Percentiles rank a stretch among this genome's conserved stretches.
phyloP scores from a whole-genome alignment of 2,113 vertebrate genomes.

The Brevimyrus niger region DNA sequence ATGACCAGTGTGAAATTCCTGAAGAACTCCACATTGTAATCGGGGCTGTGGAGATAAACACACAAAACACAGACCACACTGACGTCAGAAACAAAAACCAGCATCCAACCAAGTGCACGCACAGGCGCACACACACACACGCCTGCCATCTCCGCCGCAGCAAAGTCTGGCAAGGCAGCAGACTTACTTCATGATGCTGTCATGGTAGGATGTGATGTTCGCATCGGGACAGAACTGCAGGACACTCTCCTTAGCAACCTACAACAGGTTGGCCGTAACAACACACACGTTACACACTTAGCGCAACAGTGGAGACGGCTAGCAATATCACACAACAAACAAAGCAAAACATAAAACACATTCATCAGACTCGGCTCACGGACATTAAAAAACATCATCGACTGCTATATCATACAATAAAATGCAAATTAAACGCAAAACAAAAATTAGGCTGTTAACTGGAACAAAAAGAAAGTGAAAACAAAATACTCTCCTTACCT shows the following conservation, averaged over 20 bases:
- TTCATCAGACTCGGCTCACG: neutral
- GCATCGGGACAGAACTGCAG: slow-evolving; percentile 88
- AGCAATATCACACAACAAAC: neutral
- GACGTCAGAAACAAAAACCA: neutral
- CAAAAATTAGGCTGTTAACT: neutral
- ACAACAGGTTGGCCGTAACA: slow-evolving; percentile 27
- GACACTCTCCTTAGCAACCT: slow-evolving; percentile 98
- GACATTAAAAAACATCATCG: neutral
- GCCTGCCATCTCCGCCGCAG: neutral
- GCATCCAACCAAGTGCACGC: neutral
- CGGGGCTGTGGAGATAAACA: slow-evolving; percentile 65
- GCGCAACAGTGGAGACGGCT: neutral
- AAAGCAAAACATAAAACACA: neutral
- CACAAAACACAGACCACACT: neutral
- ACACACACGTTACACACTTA: neutral
- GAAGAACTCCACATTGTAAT: slow-evolving; percentile 97
- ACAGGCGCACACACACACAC: neutral
- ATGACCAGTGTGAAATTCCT: slow-evolving; percentile 90
- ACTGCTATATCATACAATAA: neutral
- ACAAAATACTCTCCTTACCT: slow-evolving; percentile 57
- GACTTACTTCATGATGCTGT: slow-evolving; percentile 96
- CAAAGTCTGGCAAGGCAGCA: neutral
- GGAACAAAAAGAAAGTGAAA: neutral
- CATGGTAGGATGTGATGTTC: slow-evolving; percentile 89
- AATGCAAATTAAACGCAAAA: neutral